Conservation (phyloP, 2,797 vertebrate species). For the Myripristis murdjan region DNA sequence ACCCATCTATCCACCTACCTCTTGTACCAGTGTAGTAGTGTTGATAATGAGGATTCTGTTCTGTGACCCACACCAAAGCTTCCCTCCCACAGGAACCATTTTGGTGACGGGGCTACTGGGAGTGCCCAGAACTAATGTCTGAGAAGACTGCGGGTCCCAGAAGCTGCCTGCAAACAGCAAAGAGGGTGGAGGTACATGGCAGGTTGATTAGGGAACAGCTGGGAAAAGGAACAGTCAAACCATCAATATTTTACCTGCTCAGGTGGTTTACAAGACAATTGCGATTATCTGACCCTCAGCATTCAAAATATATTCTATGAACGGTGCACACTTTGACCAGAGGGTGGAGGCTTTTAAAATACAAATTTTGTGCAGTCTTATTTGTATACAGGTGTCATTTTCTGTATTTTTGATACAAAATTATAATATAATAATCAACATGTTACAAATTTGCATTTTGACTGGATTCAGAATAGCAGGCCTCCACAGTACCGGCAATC, state of each 20-base stretch:
- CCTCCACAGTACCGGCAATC: no score
- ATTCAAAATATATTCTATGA: not conserved
- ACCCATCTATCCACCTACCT: slow-evolving; percentile 83
- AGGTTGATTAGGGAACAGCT: not conserved
- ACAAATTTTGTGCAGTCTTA: not conserved
- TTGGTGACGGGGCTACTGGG: slow-evolving; percentile 93
- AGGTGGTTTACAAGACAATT: not conserved
- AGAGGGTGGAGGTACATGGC: not conserved
- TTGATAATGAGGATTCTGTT: slow-evolving; percentile 94
- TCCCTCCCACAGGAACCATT: slow-evolving; percentile 95
- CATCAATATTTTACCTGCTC: not conserved
- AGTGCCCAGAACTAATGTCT: slow-evolving; percentile 90
- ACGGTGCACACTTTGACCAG: no score
- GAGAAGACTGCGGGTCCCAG: slow-evolving; percentile 97
- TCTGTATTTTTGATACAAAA: no score
- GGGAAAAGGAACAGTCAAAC: not conserved
- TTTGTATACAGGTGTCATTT: not conserved
- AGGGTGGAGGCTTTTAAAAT: no score
- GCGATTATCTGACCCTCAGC: no score
- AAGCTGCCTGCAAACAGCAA: slow-evolving; percentile 89
- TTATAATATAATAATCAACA: not conserved
- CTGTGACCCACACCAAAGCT: slow-evolving; percentile 97
- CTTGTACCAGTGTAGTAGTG: slow-evolving; percentile 89
- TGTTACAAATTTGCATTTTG: no score
- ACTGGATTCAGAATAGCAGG: no score